Base-by-base conservation (phyloP, 2,888 invertebrate species). In the Seira sanloemensis region DNA sequence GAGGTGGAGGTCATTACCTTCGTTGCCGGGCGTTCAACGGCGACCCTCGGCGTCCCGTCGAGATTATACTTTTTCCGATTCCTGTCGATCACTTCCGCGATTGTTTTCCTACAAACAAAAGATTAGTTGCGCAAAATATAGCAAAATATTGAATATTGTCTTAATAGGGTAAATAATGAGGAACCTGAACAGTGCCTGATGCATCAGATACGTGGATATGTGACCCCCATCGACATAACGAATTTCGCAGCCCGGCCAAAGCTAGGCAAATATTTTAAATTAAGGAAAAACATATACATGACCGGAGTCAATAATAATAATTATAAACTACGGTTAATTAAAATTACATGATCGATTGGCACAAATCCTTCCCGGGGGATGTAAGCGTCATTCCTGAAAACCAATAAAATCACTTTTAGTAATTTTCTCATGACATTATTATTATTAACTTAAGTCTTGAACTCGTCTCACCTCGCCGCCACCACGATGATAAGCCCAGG, bases 161-260 rank as follows among this genome's bases (percentile, higher is more conserved):
- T 37, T 37, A n/a, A n/a, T n/a, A n/a, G 37, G 5, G 37, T 9
- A 37, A 37, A 37, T 58, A 16, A 5, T 58, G 7, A n/a, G 2
- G 23, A 18, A 97, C 97, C 97, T 95, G 92, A 98, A 98, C 23
- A 95, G 92, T 90, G 95, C 95, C 91, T 97, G 96, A 91, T 97
- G 95, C 90, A 96, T 93, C 73, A 98, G 93, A 91, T 97, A 97
- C 0, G 97, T 97, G 89, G 95, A 94, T 1, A 98, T 96, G 91
- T 98, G 98, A 0, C 97, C 97, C 2, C 96, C 95, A 91, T 97
- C 94, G 19, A 98, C 93, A 91, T 95, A 97, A 80, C 96, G 94
- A 66, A 98, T 94, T 91, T 97, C 96, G 1, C 95, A 95, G 1
- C 97, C 97, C 0, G 97, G 97, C 98, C 98, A 98, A 89, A 98